Evolutionary conservation across 1,140 invertebrate genomes (phyloP), one percentile per base, ranked within the genome.

Genomic region (Aplysia californica): DNA sequence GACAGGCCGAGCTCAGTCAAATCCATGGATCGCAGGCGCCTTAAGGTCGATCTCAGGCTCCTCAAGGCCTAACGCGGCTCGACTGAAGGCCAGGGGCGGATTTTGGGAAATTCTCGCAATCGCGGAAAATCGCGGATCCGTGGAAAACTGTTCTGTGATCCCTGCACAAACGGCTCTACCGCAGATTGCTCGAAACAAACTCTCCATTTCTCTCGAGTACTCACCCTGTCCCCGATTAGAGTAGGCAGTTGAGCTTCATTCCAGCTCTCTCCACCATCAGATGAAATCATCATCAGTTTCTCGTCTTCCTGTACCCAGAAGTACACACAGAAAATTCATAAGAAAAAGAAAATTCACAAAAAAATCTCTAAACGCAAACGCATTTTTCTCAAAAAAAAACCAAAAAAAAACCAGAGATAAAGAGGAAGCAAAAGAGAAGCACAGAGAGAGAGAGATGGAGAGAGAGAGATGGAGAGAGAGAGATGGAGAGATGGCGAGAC

Each of bases 161-260:
- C n/a, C n/a, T n/a, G n/a, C n/a, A n/a, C n/a, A n/a, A n/a, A n/a
- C n/a, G n/a, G n/a, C n/a, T n/a, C n/a, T n/a, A n/a, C n/a, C n/a
- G n/a, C n/a, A n/a, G n/a, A n/a, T n/a, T n/a, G n/a, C n/a, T n/a
- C n/a, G n/a, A n/a, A n/a, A n/a, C n/a, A n/a, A n/a, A n/a, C n/a
- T n/a, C n/a, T n/a, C n/a, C n/a, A n/a, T n/a, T n/a, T n/a, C n/a
- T n/a, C n/a, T n/a, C n/a, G n/a, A n/a, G n/a, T n/a, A n/a, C n/a
- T n/a, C 55, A 88, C 87, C 74, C 84, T 78, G 66, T 88, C 87
- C 33, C 75, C 76, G 44, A 81, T 85, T 36, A 88, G 79, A 44
- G 85, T 85, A 0, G 87, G 87, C 41, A 89, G 71, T 71, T 83
- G 82, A 36, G 85, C 86, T 61, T 86, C 84, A 68, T 79, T 82